Evolutionary conservation across 1,140 invertebrate genomes (phyloP).

Genomic region (Apis cerana): DNA sequence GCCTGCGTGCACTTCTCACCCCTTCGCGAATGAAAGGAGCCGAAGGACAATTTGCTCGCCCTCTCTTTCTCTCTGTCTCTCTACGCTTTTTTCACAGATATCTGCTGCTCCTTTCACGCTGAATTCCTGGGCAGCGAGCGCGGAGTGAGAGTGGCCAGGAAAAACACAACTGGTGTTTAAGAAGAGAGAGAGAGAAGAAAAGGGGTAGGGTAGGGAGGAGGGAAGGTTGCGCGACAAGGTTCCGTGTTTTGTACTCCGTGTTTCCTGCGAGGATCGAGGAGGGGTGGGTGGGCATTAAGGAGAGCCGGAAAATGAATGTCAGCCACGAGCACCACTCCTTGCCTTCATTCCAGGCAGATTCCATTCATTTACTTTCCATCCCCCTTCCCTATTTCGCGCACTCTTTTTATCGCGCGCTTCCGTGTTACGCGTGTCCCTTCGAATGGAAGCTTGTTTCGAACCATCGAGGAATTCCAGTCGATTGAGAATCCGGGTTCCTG

Average conservation of each 20-base stretch:
- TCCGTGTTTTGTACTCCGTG: constrained; percentile 18
- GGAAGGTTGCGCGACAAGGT: neutral
- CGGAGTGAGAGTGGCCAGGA: neutral
- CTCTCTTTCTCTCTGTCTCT: too few relatives aligned
- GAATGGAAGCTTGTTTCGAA: neutral
- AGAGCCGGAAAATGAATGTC: constrained; percentile 48
- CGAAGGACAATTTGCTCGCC: constrained; percentile 53
- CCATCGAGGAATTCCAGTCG: neutral
- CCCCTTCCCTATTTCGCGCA: neutral
- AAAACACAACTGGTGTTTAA: neutral
- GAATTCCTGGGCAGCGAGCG: constrained; percentile 11
- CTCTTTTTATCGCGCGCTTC: constrained; percentile 36
- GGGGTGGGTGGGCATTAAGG: constrained; percentile 14
- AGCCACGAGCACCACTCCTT: constrained; percentile 45
- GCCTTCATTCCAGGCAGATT: constrained; percentile 26
- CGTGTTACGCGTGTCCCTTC: constrained; percentile 2
- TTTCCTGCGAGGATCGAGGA: constrained; percentile 5
- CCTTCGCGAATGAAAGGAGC: constrained; percentile 38
- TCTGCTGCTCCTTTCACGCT: constrained; percentile 38
- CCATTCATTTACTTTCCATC: constrained; percentile 36
- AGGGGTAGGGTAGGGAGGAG: neutral
- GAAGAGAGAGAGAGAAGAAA: neutral
- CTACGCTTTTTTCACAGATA: neutral
- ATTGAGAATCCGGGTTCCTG: too few relatives aligned
- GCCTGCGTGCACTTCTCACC: constrained; percentile 21